Percentiles rank a stretch among this genome's conserved stretches.
These are phyloP conservation scores for Eilema griseolum DNA, from an alignment of 2,888 invertebrate genomes.

Conservation along the genomic window DNA sequence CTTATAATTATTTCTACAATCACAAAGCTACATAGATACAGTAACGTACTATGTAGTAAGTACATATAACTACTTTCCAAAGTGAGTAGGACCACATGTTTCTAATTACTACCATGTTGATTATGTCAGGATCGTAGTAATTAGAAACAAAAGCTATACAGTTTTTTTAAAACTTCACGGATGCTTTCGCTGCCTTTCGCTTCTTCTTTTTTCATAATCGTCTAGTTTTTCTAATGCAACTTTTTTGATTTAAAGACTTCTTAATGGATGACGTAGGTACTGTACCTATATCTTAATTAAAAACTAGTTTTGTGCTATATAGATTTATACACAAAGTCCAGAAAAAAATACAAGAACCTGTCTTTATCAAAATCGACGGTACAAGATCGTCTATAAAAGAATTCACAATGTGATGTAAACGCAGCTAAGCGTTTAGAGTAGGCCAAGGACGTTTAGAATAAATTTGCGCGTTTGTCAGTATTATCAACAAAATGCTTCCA, in stretches of 20 bases:
- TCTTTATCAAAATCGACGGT: not conserved
- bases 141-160: no score
- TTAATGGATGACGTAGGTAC: not conserved
- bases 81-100: not conserved
- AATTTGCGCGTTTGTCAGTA: not conserved
- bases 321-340: not conserved
- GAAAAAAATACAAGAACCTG: not conserved
- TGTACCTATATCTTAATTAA: not conserved
- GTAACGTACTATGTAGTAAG: no score
- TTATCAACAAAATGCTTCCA: not conserved
- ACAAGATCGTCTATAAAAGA: not conserved
- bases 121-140: no score
- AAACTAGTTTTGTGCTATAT: constrained; percentile 9
- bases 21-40: no score
- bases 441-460: constrained; percentile 1
- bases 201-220: not conserved
- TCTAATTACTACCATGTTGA: no score
- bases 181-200: no score
- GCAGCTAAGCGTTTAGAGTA: not conserved
- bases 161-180: no score
- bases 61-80: no score
- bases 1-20: no score
- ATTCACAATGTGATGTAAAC: not conserved
- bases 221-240: not conserved
- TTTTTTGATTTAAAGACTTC: not conserved